Percentiles rank a stretch among this genome's conserved stretches.
These are phyloP conservation scores for Bactericera cockerelli DNA, from an alignment of 1,140 invertebrate species.

Conservation along the genomic window DNA sequence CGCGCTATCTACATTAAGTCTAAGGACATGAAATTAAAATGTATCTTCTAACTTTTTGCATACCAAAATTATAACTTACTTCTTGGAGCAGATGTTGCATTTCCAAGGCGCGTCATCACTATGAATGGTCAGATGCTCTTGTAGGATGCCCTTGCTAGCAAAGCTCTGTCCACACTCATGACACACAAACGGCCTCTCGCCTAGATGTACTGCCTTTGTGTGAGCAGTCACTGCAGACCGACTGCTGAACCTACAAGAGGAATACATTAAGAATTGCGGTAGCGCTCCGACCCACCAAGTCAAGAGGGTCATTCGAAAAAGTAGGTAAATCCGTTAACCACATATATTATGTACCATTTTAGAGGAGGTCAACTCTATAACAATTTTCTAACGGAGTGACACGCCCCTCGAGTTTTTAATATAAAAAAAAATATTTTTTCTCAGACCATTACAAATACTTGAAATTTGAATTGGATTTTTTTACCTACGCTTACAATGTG, in stretches of 20 bases:
- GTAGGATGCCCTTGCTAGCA: slow-evolving; percentile 30
- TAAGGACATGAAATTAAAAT: too few species aligned
- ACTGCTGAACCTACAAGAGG: slow-evolving; percentile 20
- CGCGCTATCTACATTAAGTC: too few species aligned
- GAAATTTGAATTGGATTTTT: too few species aligned
- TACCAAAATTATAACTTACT: slow-evolving; percentile 22
- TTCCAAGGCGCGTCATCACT: slow-evolving; percentile 32
- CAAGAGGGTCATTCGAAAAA: background rate
- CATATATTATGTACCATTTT: too few species aligned
- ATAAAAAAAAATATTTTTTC: too few species aligned
- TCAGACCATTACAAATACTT: too few species aligned
- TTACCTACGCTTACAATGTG: too few species aligned
- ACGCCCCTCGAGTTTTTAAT: background rate
- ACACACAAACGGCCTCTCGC: slow-evolving; percentile 32
- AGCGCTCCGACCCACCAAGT: background rate
- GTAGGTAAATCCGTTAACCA: too few species aligned
- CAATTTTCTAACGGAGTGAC: too few species aligned
- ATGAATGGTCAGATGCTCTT: slow-evolving; percentile 33
- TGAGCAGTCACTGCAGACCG: slow-evolving; percentile 25
- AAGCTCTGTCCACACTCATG: slow-evolving; percentile 32
- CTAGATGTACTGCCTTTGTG: slow-evolving; percentile 30
- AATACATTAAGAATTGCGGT: too few species aligned
- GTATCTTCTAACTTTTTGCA: too few species aligned
- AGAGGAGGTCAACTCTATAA: too few species aligned
- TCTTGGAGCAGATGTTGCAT: slow-evolving; percentile 30